Conservation (phyloP, 2,888 invertebrate species). For the Volucella bombylans region DNA sequence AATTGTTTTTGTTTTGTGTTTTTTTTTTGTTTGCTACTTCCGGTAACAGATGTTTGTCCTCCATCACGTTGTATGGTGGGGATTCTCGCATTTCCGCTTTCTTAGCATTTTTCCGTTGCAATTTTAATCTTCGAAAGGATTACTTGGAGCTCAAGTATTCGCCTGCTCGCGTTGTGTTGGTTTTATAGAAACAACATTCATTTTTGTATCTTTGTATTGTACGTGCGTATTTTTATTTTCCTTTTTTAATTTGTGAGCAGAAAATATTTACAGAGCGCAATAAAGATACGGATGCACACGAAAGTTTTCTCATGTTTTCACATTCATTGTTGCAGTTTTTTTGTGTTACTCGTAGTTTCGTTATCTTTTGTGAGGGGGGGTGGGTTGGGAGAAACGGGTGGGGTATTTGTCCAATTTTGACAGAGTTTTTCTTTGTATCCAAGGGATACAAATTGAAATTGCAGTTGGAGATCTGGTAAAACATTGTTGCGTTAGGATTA, state of each 20-base stretch:
- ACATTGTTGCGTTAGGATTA: constrained; percentile 44
- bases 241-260: not conserved
- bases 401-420: constrained; percentile 28
- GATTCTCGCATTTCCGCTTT: constrained; percentile 40
- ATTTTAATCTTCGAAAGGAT: constrained; percentile 36
- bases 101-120: constrained; percentile 17
- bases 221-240: not conserved
- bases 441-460: constrained; percentile 30
- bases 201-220: not conserved
- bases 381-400: not conserved
- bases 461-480: constrained; percentile 25
- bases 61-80: constrained; percentile 43
- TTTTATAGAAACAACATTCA: no score
- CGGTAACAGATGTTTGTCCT: constrained; percentile 21
- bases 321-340: constrained; percentile 23
- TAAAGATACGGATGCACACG: constrained; percentile 11
- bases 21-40: not conserved
- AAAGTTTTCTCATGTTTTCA: constrained; percentile 20
- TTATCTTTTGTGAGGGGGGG: constrained; percentile 24
- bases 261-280: constrained; percentile 22
- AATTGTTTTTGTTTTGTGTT: constrained; percentile 43
- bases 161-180: not conserved
- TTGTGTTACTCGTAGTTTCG: constrained; percentile 5
- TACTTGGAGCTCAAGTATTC: constrained; percentile 7
- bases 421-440: constrained; percentile 42